These are phyloP conservation scores for Cheilosia soror DNA, from an alignment of 2,888 invertebrate genomes.

Conservation along the genomic window DNA sequence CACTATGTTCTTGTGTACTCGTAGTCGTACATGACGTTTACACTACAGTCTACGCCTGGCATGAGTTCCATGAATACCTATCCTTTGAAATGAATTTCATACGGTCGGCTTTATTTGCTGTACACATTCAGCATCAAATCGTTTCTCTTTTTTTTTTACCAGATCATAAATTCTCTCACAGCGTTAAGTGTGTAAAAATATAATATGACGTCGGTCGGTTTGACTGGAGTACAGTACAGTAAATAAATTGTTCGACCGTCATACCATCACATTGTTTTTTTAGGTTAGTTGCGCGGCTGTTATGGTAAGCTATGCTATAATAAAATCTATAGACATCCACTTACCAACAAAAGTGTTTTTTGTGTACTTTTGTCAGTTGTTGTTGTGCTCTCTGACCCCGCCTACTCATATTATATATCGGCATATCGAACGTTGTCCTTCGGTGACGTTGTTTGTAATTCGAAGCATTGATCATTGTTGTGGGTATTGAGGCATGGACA, in stretches of 20 bases:
- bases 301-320: conserved; percentile 11
- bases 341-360: conserved; percentile 10
- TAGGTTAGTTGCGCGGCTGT: conserved; percentile 42
- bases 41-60: not conserved
- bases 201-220: conserved; percentile 41
- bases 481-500: not conserved
- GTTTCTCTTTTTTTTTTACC: not conserved
- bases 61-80: conserved; percentile 39
- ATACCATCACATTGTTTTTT: not conserved
- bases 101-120: not conserved
- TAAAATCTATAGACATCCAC: conserved; percentile 17
- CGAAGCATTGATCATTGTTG: conserved; percentile 19
- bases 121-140: conserved; percentile 24
- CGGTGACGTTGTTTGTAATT: conserved; percentile 18
- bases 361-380: conserved; percentile 1
- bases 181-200: conserved; percentile 22
- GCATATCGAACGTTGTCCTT: not conserved
- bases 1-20: not conserved
- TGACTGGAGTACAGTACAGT: conserved; percentile 17
- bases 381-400: not conserved
- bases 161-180: conserved; percentile 28
- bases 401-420: conserved; percentile 21
- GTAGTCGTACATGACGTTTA: not conserved
- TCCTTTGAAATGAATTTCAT: conserved; percentile 29
- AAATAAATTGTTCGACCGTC: conserved; percentile 26